phyloP scores from a whole-genome alignment of 1,140 invertebrate genomes.

The Pogonognathellus flavescens region DNA sequence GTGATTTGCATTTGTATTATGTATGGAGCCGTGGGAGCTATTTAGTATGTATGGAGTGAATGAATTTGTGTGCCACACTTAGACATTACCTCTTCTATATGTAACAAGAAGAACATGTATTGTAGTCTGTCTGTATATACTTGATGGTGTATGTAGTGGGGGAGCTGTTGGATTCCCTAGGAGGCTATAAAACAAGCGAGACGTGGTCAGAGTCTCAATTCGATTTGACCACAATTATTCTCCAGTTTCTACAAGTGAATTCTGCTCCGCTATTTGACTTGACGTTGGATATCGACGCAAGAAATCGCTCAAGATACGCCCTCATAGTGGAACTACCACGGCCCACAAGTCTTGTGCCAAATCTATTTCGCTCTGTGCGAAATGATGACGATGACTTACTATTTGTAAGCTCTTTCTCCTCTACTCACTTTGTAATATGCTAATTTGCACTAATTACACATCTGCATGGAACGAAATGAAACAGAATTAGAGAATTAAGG shows the following conservation, averaged over 20 bases:
- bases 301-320: conserved; percentile 57
- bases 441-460: conserved; percentile 31
- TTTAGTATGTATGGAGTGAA: too few species aligned
- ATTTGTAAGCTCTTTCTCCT: conserved; percentile 53
- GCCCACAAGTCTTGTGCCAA: conserved; percentile 63
- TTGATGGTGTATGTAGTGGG: neutral
- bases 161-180: conserved; percentile 54
- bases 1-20: too few species aligned
- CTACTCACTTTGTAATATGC: neutral
- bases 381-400: conserved; percentile 58
- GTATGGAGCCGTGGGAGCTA: too few species aligned
- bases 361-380: conserved; percentile 50
- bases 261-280: conserved; percentile 62
- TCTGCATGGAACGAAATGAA: conserved; percentile 1
- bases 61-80: too few species aligned
- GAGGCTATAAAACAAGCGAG: conserved; percentile 61
- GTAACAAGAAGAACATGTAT: neutral
- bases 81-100: neutral
- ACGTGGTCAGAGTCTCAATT: conserved; percentile 61
- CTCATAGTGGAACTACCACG: conserved; percentile 64
- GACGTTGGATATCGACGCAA: conserved; percentile 63
- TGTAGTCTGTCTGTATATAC: neutral
- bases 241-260: conserved; percentile 56
- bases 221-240: conserved; percentile 59
- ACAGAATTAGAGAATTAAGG: neutral